phyloP scores from a whole-genome alignment of 2,888 invertebrate species.

The Drosophila merina region DNA sequence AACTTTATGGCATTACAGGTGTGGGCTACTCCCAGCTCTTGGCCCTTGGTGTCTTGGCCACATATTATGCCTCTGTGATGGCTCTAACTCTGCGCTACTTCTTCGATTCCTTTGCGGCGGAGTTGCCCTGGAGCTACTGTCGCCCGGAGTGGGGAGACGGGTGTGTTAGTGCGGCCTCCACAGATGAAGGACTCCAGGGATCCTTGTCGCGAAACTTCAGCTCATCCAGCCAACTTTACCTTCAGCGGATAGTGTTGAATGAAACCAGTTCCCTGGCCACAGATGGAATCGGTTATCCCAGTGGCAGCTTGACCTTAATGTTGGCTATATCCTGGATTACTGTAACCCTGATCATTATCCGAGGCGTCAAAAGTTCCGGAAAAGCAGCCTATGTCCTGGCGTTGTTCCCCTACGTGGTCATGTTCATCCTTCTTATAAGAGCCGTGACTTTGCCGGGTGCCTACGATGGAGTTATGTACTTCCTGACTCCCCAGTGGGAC shows the following conservation, averaged over 20 bases:
- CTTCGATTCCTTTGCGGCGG: constrained; percentile 86
- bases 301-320: constrained; percentile 85
- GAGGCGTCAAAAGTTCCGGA: constrained; percentile 86
- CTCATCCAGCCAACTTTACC: constrained; percentile 82
- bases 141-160: constrained; percentile 85
- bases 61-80: constrained; percentile 89
- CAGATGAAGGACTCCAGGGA: constrained; percentile 1
- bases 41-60: constrained; percentile 85
- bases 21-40: constrained; percentile 86
- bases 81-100: constrained; percentile 87
- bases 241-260: constrained; percentile 83
- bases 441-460: constrained; percentile 87
- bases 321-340: constrained; percentile 85
- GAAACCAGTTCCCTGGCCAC: constrained; percentile 84
- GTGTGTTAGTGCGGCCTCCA: constrained; percentile 72
- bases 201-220: constrained; percentile 40
- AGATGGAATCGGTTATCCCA: constrained; percentile 86
- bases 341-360: constrained; percentile 85
- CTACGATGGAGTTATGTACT: constrained; percentile 86
- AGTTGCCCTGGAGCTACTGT: constrained; percentile 88
- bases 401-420: constrained; percentile 87
- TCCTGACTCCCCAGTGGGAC: constrained; percentile 87
- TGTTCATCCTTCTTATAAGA: constrained; percentile 86
- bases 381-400: constrained; percentile 90
- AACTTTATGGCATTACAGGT: constrained; percentile 81